These are phyloP conservation scores for Willowsia nigromaculata DNA, from an alignment of 2,888 invertebrate species.

Conservation along the genomic window DNA sequence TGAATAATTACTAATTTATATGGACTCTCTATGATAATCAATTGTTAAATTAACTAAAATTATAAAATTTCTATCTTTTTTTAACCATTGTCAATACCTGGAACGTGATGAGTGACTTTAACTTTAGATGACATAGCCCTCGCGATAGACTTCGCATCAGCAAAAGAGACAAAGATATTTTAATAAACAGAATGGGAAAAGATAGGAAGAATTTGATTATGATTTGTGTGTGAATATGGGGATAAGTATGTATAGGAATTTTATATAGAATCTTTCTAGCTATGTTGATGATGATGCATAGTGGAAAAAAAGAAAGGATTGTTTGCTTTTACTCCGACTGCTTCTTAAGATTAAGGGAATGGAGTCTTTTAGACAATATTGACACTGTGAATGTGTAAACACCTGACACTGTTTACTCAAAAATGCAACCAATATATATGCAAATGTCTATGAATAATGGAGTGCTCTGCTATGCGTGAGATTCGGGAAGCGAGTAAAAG, in stretches of 20 bases:
- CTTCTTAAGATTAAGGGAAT: constrained; percentile 79
- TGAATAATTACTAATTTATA: neutral
- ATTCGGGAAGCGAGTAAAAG: constrained; percentile 78
- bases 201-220: constrained; percentile 73
- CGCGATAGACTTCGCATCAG: neutral
- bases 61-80: neutral
- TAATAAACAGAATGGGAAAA: constrained; percentile 57
- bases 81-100: neutral
- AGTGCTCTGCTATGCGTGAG: constrained; percentile 78
- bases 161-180: constrained; percentile 73
- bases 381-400: constrained; percentile 79
- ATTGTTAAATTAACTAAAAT: neutral
- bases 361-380: constrained; percentile 79
- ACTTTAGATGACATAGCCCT: neutral
- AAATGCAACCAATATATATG: constrained; percentile 80
- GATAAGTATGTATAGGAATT: too few species aligned
- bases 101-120: neutral
- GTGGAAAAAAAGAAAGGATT: constrained; percentile 75
- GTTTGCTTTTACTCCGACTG: constrained; percentile 79
- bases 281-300: constrained; percentile 70
- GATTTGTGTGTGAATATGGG: constrained; percentile 69
- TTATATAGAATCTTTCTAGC: neutral
- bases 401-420: constrained; percentile 79
- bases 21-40: neutral
- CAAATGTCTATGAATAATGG: constrained; percentile 80